Conservation (phyloP, 2,888 invertebrate genomes). For the Baccha elongata region DNA sequence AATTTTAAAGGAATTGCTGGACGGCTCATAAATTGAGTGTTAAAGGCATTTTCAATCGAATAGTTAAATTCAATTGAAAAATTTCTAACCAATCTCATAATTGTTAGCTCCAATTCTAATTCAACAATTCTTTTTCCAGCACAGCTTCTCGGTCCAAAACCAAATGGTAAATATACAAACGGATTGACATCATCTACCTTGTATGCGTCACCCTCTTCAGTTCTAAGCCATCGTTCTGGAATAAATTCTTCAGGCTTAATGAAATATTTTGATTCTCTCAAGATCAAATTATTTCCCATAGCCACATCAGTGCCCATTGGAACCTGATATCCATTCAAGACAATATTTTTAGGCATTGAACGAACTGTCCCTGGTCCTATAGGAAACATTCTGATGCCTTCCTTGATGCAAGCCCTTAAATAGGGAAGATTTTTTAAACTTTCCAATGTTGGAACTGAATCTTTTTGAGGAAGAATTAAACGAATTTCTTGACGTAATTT, state of each 20-base stretch:
- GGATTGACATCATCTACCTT: constrained; percentile 58
- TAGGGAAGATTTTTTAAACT: constrained; percentile 84
- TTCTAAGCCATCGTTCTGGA: constrained; percentile 89
- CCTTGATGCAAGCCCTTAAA: constrained; percentile 88
- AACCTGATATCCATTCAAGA: constrained; percentile 85
- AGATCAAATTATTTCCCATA: constrained; percentile 87
- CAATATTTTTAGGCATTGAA: constrained; percentile 83
- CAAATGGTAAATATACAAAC: constrained; percentile 84
- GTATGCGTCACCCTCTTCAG: constrained; percentile 30
- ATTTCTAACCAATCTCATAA: constrained; percentile 76
- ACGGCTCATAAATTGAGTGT: constrained; percentile 75
- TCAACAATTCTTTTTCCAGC: constrained; percentile 88
- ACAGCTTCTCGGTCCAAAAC: constrained; percentile 86
- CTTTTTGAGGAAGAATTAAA: constrained; percentile 81
- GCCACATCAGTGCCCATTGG: constrained; percentile 87
- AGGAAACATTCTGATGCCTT: constrained; percentile 86
- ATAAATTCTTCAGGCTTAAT: constrained; percentile 84
- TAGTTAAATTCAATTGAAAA: constrained; percentile 77
- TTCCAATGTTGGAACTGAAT: constrained; percentile 81
- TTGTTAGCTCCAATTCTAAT: constrained; percentile 84
- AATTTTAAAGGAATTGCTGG: constrained; percentile 79
- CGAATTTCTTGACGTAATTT: constrained; percentile 85
- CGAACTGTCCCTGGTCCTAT: constrained; percentile 85
- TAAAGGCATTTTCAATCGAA: constrained; percentile 75
- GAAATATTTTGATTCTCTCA: constrained; percentile 86